A percentile compares a stretch with the other conserved stretches of the same genome.
phyloP scores from a whole-genome alignment of 2,113 vertebrate genomes.

The Sterna hirundo region DNA sequence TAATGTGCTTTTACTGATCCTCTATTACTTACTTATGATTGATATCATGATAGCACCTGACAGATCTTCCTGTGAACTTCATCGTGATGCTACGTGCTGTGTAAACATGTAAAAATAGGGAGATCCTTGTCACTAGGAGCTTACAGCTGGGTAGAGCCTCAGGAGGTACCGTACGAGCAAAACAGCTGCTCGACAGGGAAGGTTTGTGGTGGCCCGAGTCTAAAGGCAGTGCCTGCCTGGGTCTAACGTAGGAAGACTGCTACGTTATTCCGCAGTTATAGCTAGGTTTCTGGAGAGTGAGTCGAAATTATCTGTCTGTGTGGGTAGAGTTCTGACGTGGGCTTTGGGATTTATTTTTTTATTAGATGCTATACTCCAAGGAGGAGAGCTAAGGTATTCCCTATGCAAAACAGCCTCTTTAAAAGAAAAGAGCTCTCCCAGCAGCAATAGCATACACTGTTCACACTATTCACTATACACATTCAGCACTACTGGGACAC shows the following conservation, averaged over 20 bases:
- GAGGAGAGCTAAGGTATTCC: not conserved
- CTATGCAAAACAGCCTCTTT: not conserved
- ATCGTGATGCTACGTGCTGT: not conserved
- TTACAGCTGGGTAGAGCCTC: not conserved
- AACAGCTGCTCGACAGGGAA: not conserved
- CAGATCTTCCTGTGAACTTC: not conserved
- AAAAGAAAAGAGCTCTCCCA: not conserved
- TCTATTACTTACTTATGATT: not conserved
- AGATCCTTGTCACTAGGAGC: not conserved
- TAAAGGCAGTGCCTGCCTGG: not conserved
- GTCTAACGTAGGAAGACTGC: not conserved
- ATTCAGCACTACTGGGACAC: not conserved
- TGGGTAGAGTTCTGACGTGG: not conserved
- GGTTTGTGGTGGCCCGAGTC: not conserved
- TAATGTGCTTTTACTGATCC: not conserved
- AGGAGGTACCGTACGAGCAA: not conserved
- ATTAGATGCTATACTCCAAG: not conserved
- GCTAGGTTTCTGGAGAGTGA: not conserved
- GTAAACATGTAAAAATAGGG: not conserved
- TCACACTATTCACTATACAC: not conserved
- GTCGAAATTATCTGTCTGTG: not conserved
- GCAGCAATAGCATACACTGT: not conserved
- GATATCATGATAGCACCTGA: not conserved
- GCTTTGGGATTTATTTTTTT: not conserved
- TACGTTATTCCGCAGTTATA: not conserved